Evolutionary conservation across 2,888 invertebrate species (phyloP).

Genomic region (Luffia ferchaultella): DNA sequence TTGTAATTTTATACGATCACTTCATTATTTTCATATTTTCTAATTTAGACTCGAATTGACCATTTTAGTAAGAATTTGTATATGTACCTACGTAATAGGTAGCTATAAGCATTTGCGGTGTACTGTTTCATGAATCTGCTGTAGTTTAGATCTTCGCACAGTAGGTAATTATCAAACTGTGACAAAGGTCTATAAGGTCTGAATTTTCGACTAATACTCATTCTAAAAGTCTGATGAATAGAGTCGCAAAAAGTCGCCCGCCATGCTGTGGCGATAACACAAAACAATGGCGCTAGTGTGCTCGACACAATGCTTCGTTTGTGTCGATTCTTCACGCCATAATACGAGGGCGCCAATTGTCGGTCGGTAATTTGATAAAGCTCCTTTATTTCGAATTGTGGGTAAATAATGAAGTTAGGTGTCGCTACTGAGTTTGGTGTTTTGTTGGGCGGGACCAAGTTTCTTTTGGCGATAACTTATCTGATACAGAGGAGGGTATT

Average conservation of each 20-base stretch:
- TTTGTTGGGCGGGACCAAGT: background rate
- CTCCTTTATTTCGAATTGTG: constrained; percentile 54
- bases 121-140: too few relatives aligned
- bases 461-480: background rate
- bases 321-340: constrained; percentile 57
- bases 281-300: constrained; percentile 59
- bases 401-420: constrained; percentile 52
- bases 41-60: too few relatives aligned
- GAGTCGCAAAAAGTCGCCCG: background rate
- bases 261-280: constrained; percentile 40
- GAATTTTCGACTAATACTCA: too few relatives aligned
- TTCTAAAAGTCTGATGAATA: too few relatives aligned
- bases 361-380: constrained; percentile 56
- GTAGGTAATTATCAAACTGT: too few relatives aligned
- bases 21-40: too few relatives aligned
- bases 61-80: too few relatives aligned
- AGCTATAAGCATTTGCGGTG: too few relatives aligned
- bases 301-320: constrained; percentile 60
- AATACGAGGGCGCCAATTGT: constrained; percentile 45
- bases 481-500: background rate
- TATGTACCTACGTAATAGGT: too few relatives aligned
- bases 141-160: too few relatives aligned
- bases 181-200: too few relatives aligned
- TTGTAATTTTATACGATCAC: too few relatives aligned
- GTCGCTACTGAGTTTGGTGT: background rate